phyloP scores from a whole-genome alignment of 2,113 vertebrate species.

The Hyaena hyaena region DNA sequence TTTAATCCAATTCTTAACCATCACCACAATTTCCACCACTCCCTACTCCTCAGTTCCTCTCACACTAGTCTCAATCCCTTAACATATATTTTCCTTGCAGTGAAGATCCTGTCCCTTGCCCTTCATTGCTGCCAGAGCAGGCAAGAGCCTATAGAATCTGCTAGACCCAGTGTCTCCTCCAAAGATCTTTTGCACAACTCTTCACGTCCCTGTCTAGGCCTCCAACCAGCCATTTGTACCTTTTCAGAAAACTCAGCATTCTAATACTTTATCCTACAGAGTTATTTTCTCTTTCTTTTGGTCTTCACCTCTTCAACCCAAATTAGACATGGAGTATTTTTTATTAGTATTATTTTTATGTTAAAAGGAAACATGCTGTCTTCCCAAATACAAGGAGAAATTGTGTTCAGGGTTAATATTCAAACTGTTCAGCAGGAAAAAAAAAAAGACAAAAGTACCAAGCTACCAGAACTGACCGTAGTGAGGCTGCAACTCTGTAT shows the following conservation, averaged over 20 bases:
- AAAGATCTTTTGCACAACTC: not conserved
- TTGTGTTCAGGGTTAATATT: not conserved
- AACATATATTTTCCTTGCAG: not conserved
- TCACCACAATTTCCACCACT: not conserved
- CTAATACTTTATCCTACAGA: not conserved
- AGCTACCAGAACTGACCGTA: not conserved
- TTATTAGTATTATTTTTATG: not conserved
- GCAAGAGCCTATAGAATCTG: no score
- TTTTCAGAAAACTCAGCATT: not conserved
- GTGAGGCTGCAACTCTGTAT: not conserved
- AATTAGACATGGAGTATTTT: not conserved
- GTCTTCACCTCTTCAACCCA: not conserved
- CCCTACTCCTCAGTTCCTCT: not conserved
- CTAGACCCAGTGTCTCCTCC: not conserved
- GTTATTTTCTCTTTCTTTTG: not conserved
- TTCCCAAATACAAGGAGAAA: not conserved
- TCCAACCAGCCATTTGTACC: not conserved
- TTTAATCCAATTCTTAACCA: not conserved
- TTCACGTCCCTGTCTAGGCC: not conserved
- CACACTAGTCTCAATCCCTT: not conserved
- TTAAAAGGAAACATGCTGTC: not conserved
- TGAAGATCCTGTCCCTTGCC: not conserved
- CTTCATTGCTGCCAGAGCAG: not conserved
- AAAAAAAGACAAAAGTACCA: not conserved
- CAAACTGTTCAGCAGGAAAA: not conserved